Conservation (phyloP, 2,888 invertebrate species). For the Drosophila monieri region DNA sequence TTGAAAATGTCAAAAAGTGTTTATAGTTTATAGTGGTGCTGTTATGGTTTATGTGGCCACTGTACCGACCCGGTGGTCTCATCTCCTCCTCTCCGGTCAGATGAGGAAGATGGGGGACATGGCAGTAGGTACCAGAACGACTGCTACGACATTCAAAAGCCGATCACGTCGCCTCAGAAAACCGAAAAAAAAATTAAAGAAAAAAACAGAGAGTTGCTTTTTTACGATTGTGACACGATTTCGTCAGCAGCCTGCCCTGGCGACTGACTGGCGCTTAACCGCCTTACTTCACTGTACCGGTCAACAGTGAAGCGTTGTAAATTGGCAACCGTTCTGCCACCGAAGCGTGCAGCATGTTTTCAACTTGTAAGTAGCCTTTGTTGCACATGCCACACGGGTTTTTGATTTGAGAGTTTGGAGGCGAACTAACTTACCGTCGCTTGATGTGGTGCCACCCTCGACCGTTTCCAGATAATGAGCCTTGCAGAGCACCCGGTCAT, state of each 20-base stretch:
- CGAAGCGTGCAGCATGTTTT: slow-evolving; percentile 60
- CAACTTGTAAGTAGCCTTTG: slow-evolving; percentile 35
- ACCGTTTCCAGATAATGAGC: slow-evolving; percentile 98
- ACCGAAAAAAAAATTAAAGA: neutral
- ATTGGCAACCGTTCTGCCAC: slow-evolving; percentile 63
- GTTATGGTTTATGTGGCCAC: slow-evolving; percentile 52
- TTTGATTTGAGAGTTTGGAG: slow-evolving; percentile 38
- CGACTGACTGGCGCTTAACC: slow-evolving; percentile 68
- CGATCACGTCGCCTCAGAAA: slow-evolving; percentile 69
- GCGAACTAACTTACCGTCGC: slow-evolving; percentile 88
- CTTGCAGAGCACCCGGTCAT: slow-evolving; percentile 97
- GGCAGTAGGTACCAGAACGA: slow-evolving; percentile 9
- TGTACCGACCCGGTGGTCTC: slow-evolving; percentile 63
- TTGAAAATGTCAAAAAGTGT: slow-evolving; percentile 79
- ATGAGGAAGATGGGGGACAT: neutral
- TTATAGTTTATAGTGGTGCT: slow-evolving; percentile 66
- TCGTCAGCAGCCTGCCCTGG: slow-evolving; percentile 62
- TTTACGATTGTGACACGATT: slow-evolving; percentile 72
- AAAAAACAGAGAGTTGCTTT: slow-evolving; percentile 33
- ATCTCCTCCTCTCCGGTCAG: slow-evolving; percentile 1
- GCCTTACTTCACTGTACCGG: slow-evolving; percentile 23
- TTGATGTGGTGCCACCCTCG: slow-evolving; percentile 95
- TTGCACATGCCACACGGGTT: slow-evolving; percentile 6
- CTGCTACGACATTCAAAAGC: slow-evolving; percentile 60
- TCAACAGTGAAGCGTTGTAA: slow-evolving; percentile 56